Conservation (phyloP, 2,888 invertebrate species). For the Drosophila trichaetosa region DNA sequence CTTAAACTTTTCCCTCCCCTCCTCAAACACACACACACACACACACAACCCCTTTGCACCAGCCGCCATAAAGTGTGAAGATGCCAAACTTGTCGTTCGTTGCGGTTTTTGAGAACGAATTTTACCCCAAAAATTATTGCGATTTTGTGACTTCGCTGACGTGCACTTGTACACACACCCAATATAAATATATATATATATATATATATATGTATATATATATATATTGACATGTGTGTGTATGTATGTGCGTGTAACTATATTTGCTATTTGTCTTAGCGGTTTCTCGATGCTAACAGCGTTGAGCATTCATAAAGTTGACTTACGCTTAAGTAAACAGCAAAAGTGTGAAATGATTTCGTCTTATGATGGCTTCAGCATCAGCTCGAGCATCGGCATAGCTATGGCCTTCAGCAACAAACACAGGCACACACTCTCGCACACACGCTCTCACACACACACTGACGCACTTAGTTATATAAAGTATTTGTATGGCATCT, state of each 20-base stretch:
- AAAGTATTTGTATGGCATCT: constrained; percentile 8
- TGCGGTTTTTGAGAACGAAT: constrained; percentile 68
- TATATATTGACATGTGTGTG: constrained; percentile 1
- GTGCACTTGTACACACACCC: constrained; percentile 46
- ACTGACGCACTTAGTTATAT: neutral
- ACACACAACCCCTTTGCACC: neutral
- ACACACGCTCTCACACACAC: neutral
- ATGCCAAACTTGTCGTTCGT: constrained; percentile 73
- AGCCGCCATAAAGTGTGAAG: constrained; percentile 66
- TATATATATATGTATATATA: neutral
- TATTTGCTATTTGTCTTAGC: constrained; percentile 60
- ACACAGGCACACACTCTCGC: neutral
- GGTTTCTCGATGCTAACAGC: constrained; percentile 39
- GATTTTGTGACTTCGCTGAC: constrained; percentile 72
- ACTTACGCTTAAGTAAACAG: constrained; percentile 76
- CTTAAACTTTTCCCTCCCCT: constrained; percentile 18
- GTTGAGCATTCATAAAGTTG: constrained; percentile 68
- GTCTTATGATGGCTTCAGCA: constrained; percentile 64
- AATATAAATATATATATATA: constrained; percentile 3
- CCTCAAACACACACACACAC: neutral
- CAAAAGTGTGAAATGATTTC: constrained; percentile 77
- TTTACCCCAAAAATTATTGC: constrained; percentile 69
- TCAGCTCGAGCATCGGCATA: constrained; percentile 6
- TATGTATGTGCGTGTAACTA: constrained; percentile 30
- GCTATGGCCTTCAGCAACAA: constrained; percentile 14